These are phyloP conservation scores for Microchrysa polita DNA, from an alignment of 2,888 invertebrate species.

Conservation along the genomic window DNA sequence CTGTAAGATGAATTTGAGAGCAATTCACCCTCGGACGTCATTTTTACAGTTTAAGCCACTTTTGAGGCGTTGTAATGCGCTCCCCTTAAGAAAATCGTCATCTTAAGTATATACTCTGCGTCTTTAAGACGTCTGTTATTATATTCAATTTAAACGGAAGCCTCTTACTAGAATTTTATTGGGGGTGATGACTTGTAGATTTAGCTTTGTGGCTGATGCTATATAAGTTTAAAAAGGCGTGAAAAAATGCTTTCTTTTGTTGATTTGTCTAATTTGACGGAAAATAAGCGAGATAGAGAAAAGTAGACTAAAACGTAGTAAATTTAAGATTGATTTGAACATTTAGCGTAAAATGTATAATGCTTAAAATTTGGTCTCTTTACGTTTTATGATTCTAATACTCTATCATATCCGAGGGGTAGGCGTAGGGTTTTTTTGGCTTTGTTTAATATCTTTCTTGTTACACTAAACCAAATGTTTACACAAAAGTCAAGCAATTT, in stretches of 20 bases:
- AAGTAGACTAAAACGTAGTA: background rate
- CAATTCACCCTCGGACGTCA: slow-evolving; percentile 24
- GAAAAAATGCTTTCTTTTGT: slow-evolving; percentile 41
- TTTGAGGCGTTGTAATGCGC: slow-evolving; percentile 43
- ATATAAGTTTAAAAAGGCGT: slow-evolving; percentile 33
- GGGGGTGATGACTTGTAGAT: slow-evolving; percentile 34
- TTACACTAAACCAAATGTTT: no score
- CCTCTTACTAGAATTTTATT: background rate
- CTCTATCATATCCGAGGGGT: no score
- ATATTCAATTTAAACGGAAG: slow-evolving; percentile 46
- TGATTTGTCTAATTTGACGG: slow-evolving; percentile 18
- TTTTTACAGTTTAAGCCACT: slow-evolving; percentile 41
- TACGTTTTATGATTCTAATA: no score
- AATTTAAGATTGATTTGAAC: no score
- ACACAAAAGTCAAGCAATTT: no score
- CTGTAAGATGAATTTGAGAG: slow-evolving; percentile 35
- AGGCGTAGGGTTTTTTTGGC: no score
- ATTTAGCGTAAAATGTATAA: no score
- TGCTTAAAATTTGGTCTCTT: no score
- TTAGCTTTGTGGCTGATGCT: slow-evolving; percentile 16
- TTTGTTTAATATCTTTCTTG: no score
- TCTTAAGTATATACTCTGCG: slow-evolving; percentile 47
- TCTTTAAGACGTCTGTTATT: slow-evolving; percentile 50
- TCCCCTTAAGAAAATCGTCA: slow-evolving; percentile 43
- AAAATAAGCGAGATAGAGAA: no score